Base-by-base conservation (phyloP, 2,797 vertebrate species). In the Crenuchus spilurus region DNA sequence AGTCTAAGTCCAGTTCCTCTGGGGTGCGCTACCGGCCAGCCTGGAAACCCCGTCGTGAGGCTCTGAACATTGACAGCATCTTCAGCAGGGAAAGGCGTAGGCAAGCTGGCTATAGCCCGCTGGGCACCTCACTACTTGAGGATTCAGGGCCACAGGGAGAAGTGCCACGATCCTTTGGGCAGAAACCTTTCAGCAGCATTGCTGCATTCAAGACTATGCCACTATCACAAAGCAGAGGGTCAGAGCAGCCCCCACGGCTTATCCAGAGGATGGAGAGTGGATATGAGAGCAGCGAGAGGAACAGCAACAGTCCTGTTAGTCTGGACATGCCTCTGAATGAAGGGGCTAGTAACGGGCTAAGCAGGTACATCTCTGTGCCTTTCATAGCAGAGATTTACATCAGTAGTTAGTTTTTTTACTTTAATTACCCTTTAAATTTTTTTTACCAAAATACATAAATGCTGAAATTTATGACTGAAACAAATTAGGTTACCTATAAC, bases 211-310 rank as follows among this genome's bases (percentile, higher is more conserved):
- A 22, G 55, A 75, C 72, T 6, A 54, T 75, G n/a, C 72, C 13
- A 0, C 24, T 0, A 33, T 20, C 52, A 11, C 52, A 71, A 22
- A 46, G 49, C 54, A 73, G 66, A 54, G 62, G 55, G 22, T 52
- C 76, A 62, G 72, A 77, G 10, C 79, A 81, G 57, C 82, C 72
- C 2, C 93, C 96, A 64, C 90, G 92, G 41, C 91, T 97, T 3
- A 96, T 98, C 51, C 97, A 98, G 88, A 93, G 97, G 84, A 99
- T 98, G 95, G 97, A 99, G 88, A 98, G 96, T 41, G 97, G 97
- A 22, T 99, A 98, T 0, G 97, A 99, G 82, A 98, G 97, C 90
- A 97, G 97, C 2, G 97, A 98, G 81, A 93, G 96, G 80, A 98
- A 96, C 91, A 98, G 96, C 91, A 97, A 82, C 93, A 98, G 97